Evolutionary conservation across 2,797 vertebrate genomes (phyloP).

Genomic region (Cynopterus sphinx): DNA sequence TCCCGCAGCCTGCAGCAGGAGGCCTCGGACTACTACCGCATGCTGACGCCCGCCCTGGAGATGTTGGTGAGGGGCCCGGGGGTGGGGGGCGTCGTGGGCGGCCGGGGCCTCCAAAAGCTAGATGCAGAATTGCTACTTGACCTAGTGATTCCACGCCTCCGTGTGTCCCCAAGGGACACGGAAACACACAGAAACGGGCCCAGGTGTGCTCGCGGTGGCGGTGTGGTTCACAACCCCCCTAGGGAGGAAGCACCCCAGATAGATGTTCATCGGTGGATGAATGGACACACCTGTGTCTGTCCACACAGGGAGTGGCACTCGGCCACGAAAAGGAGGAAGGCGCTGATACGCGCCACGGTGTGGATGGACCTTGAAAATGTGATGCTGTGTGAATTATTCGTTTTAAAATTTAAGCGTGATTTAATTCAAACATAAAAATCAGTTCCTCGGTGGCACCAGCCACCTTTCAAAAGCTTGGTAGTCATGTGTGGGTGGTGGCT

Average conservation of each 20-base stretch:
- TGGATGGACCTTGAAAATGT: rapidly evolving
- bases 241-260: not conserved
- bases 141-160: not conserved
- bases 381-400: not conserved
- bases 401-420: not conserved
- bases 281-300: rapidly evolving
- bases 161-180: not conserved
- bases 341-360: rapidly evolving
- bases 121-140: rapidly evolving
- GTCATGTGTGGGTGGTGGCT: not conserved
- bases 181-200: no score
- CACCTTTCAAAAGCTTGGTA: not conserved
- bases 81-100: not conserved
- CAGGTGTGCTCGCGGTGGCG: rapidly evolving
- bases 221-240: not conserved
- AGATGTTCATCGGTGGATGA: not conserved
- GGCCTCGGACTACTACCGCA: constrained; percentile 87
- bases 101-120: not conserved
- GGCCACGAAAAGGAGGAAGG: not conserved
- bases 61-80: constrained; percentile 86
- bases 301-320: rapidly evolving
- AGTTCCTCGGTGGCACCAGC: no score
- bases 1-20: constrained; percentile 85
- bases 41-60: constrained; percentile 89
- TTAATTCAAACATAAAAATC: not conserved